Evolutionary conservation across 2,797 vertebrate species (phyloP), one percentile per base, ranked within the genome.

Genomic region (Pseudochirops cupreus): DNA sequence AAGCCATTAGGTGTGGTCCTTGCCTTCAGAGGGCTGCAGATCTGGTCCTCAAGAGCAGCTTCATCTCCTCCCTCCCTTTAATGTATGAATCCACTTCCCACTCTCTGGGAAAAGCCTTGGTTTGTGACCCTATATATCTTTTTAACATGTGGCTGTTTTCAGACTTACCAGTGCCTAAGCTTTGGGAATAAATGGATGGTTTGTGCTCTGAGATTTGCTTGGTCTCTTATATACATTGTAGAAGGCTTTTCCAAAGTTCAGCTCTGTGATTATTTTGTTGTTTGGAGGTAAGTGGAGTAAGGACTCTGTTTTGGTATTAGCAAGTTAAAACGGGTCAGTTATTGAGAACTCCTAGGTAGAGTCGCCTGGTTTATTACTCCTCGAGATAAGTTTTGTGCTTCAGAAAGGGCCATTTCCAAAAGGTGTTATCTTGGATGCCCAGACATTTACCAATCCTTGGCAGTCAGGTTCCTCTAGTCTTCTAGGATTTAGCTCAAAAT

Each of bases 261-360:
- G n/a, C 46, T 56, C 94, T 92, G 95, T 54, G 62, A 94, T 97
- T 58, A 96, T 92, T 96, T 95, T 89, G 7, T 53, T 39, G 54
- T 24, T 59, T 58, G 26, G 94, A 95, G 74, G 52, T 92, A 95
- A 95, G 29, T 24, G 46, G 28, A 4, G 26, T 39, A 93, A 94
- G 55, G 39, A 58, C 28, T 95, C 21, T 14, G 46, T 93, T 94
- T 1, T 52, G 56, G 10, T 90, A 33, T 93, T 95, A 91, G 58
- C 92, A 96, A 94, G 92, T 59, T 94, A 96, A 87, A 74, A 90
- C 90, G n/a, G 54, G 57, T 18, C 91, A 96, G 31, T 26, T 46
- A 57, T 5, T 96, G 92, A 97, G 62, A 93, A 93, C 53, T 50
- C 59, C 5, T 92, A 94, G 93, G 6, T 89, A 93, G 56, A 94